phyloP scores from a whole-genome alignment of 1,140 invertebrate species.

The Anadara kagoshimensis region DNA sequence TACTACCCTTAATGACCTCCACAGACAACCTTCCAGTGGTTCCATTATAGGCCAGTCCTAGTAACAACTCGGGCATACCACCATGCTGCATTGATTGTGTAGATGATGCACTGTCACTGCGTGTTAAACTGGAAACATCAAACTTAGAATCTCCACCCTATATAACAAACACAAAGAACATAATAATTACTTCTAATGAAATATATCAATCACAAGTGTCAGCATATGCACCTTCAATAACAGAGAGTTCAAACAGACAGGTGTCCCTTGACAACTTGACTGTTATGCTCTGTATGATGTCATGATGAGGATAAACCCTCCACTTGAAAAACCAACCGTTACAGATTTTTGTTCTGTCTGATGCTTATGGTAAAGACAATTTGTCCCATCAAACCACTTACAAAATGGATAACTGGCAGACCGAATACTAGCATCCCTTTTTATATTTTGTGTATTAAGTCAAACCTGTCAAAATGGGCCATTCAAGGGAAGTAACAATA shows the following conservation, averaged over 20 bases:
- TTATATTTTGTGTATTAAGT: too few relatives aligned
- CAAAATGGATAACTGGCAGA: too few relatives aligned
- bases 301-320: too few relatives aligned
- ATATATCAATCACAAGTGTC: neutral
- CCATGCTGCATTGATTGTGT: conserved; percentile 93
- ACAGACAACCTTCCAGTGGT: conserved; percentile 93
- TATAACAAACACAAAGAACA: neutral
- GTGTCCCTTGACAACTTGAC: neutral
- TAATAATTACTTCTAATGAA: neutral
- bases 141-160: conserved; percentile 74
- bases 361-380: too few relatives aligned
- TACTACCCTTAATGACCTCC: conserved; percentile 94
- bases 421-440: too few relatives aligned
- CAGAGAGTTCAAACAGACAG: neutral
- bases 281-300: too few relatives aligned
- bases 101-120: conserved; percentile 93
- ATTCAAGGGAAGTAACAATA: too few relatives aligned
- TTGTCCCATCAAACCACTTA: too few relatives aligned
- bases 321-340: too few relatives aligned
- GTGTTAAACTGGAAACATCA: conserved; percentile 83
- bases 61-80: conserved; percentile 89
- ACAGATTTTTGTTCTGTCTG: too few relatives aligned
- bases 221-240: neutral
- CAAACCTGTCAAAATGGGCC: too few relatives aligned
- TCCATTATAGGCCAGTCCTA: conserved; percentile 93